Percentiles rank a stretch among this genome's conserved stretches.
Evolutionary conservation across 1,140 invertebrate genomes (phyloP).

Genomic region (Megalopta genalis): DNA sequence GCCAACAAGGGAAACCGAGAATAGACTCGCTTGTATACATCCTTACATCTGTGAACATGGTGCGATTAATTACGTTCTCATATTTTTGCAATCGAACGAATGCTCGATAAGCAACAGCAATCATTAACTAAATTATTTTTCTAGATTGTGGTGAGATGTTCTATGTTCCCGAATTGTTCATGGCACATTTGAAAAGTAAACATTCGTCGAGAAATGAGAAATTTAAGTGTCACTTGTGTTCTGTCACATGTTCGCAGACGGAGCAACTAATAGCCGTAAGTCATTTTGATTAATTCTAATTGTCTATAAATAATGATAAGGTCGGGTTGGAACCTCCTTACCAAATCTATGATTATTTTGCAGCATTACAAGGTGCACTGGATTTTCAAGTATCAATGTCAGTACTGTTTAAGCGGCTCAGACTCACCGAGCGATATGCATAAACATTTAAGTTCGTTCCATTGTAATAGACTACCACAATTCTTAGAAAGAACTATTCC

Average conservation of each 20-base stretch:
- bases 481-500: slow-evolving; percentile 75
- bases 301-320: background rate
- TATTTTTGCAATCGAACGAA: background rate
- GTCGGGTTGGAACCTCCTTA: background rate
- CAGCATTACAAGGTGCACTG: slow-evolving; percentile 78
- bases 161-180: slow-evolving; percentile 74
- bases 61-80: slow-evolving; percentile 27
- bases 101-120: no score
- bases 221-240: slow-evolving; percentile 74
- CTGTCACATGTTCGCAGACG: slow-evolving; percentile 38
- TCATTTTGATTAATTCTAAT: background rate
- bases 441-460: slow-evolving; percentile 76
- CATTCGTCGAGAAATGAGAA: slow-evolving; percentile 54
- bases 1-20: slow-evolving; percentile 58
- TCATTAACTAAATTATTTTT: slow-evolving; percentile 28
- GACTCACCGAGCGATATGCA: slow-evolving; percentile 75
- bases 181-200: slow-evolving; percentile 72
- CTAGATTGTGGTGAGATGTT: slow-evolving; percentile 74
- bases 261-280: slow-evolving; percentile 68
- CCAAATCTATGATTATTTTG: background rate
- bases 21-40: slow-evolving; percentile 63
- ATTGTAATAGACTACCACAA: slow-evolving; percentile 77
- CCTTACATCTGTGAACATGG: slow-evolving; percentile 75
- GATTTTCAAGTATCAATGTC: slow-evolving; percentile 79
- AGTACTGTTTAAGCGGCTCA: slow-evolving; percentile 79